A percentile compares a stretch with the other conserved stretches of the same genome.
Conservation (phyloP, 2,888 invertebrate species). For the Helicoverpa assulta region DNA sequence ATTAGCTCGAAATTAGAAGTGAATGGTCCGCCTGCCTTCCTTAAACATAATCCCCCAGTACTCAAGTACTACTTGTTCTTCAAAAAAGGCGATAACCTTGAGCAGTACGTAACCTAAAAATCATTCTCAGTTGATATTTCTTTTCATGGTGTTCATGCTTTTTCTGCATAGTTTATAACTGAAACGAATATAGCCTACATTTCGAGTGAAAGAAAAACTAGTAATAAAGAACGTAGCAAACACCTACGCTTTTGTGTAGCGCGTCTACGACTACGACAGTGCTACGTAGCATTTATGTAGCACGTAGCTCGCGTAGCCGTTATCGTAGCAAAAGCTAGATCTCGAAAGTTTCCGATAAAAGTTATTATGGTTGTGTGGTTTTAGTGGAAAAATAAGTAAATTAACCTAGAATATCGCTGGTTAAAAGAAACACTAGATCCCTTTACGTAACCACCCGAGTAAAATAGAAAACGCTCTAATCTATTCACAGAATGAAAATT, state of each 20-base stretch:
- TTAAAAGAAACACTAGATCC: conserved; percentile 53
- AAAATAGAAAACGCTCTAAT: conserved; percentile 28
- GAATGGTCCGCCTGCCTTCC: background rate
- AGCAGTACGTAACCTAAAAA: conserved; percentile 28
- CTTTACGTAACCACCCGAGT: conserved; percentile 64
- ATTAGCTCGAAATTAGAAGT: conserved; percentile 2
- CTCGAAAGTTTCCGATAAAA: conserved; percentile 7
- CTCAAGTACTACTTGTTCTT: background rate
- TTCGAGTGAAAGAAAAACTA: conserved; percentile 7
- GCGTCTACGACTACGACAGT: conserved; percentile 41
- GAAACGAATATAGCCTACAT: background rate
- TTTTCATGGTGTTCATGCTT: background rate
- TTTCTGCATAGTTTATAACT: background rate
- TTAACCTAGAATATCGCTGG: conserved; percentile 16
- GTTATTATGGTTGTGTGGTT: conserved; percentile 13
- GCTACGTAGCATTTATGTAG: conserved; percentile 46
- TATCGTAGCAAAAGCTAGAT: conserved; percentile 43
- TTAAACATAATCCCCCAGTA: conserved; percentile 11
- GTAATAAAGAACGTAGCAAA: conserved; percentile 31
- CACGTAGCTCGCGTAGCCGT: conserved; percentile 48
- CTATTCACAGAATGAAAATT: conserved; percentile 13
- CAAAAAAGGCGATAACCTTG: background rate
- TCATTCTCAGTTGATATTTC: too few species aligned
- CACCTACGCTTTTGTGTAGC: conserved; percentile 38
- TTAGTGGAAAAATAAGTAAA: conserved; percentile 6